Evolutionary conservation across 2,888 invertebrate species (phyloP).

Genomic region (Rhyacophila evoluta): DNA sequence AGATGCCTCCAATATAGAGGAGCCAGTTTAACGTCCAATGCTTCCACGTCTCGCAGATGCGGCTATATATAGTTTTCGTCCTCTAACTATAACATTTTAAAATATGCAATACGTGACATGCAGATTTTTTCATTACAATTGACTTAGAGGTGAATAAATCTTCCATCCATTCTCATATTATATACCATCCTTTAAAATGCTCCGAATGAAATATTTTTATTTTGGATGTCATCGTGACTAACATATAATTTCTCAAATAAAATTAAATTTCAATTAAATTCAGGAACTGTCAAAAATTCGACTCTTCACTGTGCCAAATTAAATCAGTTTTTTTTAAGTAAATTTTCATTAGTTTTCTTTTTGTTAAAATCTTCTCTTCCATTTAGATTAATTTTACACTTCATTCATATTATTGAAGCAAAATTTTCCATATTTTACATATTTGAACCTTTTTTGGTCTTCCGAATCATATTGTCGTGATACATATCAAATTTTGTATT

Average conservation of each 20-base stretch:
- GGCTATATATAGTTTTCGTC: slow-evolving; percentile 7
- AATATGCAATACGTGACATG: background rate
- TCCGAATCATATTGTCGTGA: background rate
- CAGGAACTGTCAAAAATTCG: too few species aligned
- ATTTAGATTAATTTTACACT: too few species aligned
- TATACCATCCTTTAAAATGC: background rate
- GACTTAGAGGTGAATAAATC: background rate
- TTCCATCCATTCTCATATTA: slow-evolving; percentile 1
- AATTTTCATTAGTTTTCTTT: too few species aligned
- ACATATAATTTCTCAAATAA: too few species aligned
- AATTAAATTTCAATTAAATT: too few species aligned
- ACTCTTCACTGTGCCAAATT: too few species aligned
- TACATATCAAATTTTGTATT: slow-evolving; percentile 10
- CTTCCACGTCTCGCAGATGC: slow-evolving; percentile 5
- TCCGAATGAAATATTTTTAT: background rate
- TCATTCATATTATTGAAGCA: too few species aligned
- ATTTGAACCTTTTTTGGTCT: background rate
- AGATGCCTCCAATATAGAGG: background rate
- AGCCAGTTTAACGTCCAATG: background rate
- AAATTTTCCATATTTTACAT: too few species aligned
- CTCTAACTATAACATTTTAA: background rate
- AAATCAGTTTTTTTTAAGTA: too few species aligned
- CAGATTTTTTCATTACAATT: background rate
- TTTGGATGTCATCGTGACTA: background rate
- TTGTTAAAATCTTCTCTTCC: too few species aligned